Evolutionary conservation across 2,797 vertebrate genomes (phyloP).

Genomic region (Pempheris klunzingeri): DNA sequence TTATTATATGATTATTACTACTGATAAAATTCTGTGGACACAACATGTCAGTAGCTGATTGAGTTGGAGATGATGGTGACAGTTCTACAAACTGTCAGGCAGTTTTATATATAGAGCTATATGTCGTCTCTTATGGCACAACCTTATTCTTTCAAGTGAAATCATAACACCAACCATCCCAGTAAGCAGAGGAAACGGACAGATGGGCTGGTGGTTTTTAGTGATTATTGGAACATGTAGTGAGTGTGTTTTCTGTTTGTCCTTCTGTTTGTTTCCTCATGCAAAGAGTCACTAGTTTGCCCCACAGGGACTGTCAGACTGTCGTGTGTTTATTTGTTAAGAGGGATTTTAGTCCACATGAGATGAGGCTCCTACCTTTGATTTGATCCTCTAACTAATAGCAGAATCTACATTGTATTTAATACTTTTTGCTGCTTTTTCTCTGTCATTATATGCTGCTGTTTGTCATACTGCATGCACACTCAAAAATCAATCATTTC

Average conservation of each 20-base stretch:
- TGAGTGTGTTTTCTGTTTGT: neutral
- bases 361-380: neutral
- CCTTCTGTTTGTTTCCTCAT: neutral
- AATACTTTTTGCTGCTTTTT: neutral
- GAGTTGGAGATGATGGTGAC: neutral
- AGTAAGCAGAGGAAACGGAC: too few species aligned
- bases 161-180: too few species aligned
- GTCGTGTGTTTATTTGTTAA: neutral
- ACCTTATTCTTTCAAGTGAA: neutral
- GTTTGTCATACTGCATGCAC: neutral
- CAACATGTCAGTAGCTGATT: neutral
- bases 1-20: too few species aligned
- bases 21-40: neutral
- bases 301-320: neutral
- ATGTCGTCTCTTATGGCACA: neutral
- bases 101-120: neutral
- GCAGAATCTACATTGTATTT: neutral
- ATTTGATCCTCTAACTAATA: neutral
- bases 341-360: neutral
- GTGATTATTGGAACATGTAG: neutral
- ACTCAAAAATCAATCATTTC: too few species aligned
- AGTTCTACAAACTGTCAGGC: neutral
- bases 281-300: neutral
- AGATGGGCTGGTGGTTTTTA: too few species aligned
- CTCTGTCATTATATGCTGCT: neutral